Base-by-base conservation (phyloP, 2,797 vertebrate genomes). In the Clarias platycephalus region DNA sequence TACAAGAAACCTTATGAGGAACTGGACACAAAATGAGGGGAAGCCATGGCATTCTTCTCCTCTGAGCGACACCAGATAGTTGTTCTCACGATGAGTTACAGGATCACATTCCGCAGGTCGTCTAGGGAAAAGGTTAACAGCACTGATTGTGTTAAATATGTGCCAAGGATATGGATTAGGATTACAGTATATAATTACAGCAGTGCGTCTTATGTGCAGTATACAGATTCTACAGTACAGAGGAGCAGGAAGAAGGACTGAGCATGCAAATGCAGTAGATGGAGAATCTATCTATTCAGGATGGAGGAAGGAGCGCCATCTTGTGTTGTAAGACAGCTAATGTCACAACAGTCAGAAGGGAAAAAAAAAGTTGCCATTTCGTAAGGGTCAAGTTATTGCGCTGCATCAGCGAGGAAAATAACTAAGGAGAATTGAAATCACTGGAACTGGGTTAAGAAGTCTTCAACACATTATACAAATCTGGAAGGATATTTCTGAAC, bases 111-210 rank as follows among this genome's bases (percentile, higher is more conserved):
- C 66, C 40, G 0, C 40, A 66, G 10, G 34, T 22, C n/a, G 49
- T 66, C 40, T 66, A 22, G 9, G 40, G 62, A 64, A 80, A 80
- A 66, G 31, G 57, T 62, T 40, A 78, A n/a, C 75, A n/a, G 31
- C 75, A 78, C 31, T n/a, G 75, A 78, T 62, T 62, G 57, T 78
- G 58, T 78, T 78, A 40, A 78, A 78, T 78, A 37, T 78, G 16
- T 20, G 57, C 13, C 5, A 5, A 9, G 37, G 37, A 44, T 28
- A 66, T 66, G n/a, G 24, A 80, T 64, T 80, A 64, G 60, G 62
- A 44, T 64, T 80, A 64, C n/a, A 12, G 44, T 2, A 49, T 49
- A 28, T 64, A 20, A 49, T 66, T 15, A 80, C 60, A 64, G 16
- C 37, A 44, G 58, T 9, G 0, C 24, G 10, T 28, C 18, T 66